phyloP scores from a whole-genome alignment of 2,888 invertebrate species.

The Odontothrips loti region DNA sequence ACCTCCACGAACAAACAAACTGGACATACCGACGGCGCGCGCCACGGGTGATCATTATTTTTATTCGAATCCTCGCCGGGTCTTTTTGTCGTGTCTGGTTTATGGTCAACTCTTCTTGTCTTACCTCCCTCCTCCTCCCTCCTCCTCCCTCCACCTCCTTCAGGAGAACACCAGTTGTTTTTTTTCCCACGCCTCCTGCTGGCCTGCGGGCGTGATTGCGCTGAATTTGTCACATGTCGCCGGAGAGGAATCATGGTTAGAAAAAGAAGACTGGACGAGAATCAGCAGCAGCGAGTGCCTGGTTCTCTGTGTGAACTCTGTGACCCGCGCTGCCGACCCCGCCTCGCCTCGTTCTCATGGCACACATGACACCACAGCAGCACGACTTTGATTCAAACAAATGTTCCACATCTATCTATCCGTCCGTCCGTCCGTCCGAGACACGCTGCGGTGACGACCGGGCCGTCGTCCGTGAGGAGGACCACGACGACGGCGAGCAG shows the following conservation, averaged over 20 bases:
- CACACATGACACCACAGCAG: too few relatives aligned
- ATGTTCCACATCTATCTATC: constrained; percentile 12
- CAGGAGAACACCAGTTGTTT: not conserved
- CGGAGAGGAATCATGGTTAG: not conserved
- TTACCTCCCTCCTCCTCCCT: too few relatives aligned
- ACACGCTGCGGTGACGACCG: not conserved
- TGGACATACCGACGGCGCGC: constrained; percentile 11
- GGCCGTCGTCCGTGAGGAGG: not conserved
- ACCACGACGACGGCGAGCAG: not conserved
- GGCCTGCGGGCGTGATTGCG: not conserved
- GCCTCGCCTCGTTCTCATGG: too few relatives aligned
- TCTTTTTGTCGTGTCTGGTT: too few relatives aligned
- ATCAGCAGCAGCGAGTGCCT: not conserved
- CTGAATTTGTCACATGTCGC: too few relatives aligned
- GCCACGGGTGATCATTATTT: not conserved
- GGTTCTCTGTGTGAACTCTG: not conserved
- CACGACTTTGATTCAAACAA: constrained; percentile 2
- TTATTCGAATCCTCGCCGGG: too few relatives aligned
- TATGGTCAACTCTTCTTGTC: not conserved
- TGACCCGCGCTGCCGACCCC: too few relatives aligned
- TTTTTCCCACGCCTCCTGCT: not conserved
- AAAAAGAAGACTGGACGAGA: not conserved
- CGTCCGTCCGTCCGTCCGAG: not conserved
- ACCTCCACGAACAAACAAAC: not conserved
- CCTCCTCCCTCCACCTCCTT: too few relatives aligned